Base-by-base conservation (phyloP, 2,113 vertebrate species). In the Piaya cayana region DNA sequence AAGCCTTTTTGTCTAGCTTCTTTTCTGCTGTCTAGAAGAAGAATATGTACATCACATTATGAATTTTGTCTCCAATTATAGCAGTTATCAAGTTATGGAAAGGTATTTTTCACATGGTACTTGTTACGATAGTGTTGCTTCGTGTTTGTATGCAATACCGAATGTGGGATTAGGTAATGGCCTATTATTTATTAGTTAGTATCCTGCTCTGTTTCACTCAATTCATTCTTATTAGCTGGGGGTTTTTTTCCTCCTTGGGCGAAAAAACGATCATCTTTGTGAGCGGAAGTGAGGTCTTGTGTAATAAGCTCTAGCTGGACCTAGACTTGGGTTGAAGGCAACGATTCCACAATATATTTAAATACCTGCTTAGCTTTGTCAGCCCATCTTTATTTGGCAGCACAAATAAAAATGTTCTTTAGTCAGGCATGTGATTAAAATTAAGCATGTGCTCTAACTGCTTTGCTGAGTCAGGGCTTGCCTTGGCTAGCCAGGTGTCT, bases 21-120 rank as follows among this genome's bases (percentile, higher is more conserved):
- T 83, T 93, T 56, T 23, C 79, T 71, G 85, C 64, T 65, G 71
- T 90, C 92, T 49, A 62, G 77, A 53, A 83, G 68, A 95, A 87
- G 60, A 92, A 58, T 60, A 94, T 96, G 91, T 94, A 87, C 93
- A 92, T 86, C 2, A 12, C 65, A 49, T 52, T 92, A 89, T 82
- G 42, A 80, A 82, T 86, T 97, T 97, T 72, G 94, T 91, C 83
- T 84, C 75, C 92, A 91, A 3, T 96, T 94, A 94, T 75, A 88
- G 72, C 92, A 90, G 64, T 62, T 76, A 42, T 76, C 55, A 55
- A 56, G 76, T 82, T n/a, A 14, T 68, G 69, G 93, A 59, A 90
- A 81, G 90, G 74, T 78, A 72, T 82, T 83, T 92, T 95, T 74
- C 75, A 18, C 30, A 34, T 47, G 80, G 39, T 53, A 25, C 42